Base-by-base conservation (phyloP, 2,888 invertebrate species). In the Polymixis flavicincta region DNA sequence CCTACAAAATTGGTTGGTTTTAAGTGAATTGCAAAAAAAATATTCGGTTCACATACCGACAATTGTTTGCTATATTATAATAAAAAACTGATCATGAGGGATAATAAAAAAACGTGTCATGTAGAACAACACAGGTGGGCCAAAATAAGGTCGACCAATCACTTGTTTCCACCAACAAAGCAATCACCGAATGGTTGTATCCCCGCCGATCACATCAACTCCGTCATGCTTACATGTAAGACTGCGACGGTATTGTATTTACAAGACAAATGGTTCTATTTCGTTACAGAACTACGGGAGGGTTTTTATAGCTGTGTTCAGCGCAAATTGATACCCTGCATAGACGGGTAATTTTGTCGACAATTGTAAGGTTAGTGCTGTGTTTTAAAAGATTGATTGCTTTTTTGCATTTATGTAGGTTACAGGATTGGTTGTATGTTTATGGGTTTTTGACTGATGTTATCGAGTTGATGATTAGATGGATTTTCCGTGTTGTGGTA, bases 191-290 rank as follows among this genome's bases (percentile, higher is more conserved):
- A 64, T 70, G 42, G 72, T 61, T 77, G 68, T 76, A 70, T 22
- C 61, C 72, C 72, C 45, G 13, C 78, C 83, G 78, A 85, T 85
- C 69, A 59, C 63, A 83, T 87, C 74, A 42, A 74, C 72, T 61
- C 52, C 57, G 74, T 87, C 76, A 80, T 80, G 80, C 71, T 76
- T 75, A 80, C 72, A 71, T 78, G 61, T 61, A 72, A 61, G 32
- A 54, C 61, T 52, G 64, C 74, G 79, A 70, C 72, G 71, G 17
- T 50, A 85, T 82, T 68, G 77, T 83, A 61, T 68, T 69, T 52
- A 32, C 79, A 88, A 90, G 90, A 92, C 86, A 91, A 91, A 92
- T 92, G 85, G 77, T 68, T 76, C 85, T 87, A 88, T 91, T 91
- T 89, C 83, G 79, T 90, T 86, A 87, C 79, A 85, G 73, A 79